Base-by-base conservation (phyloP, 2,797 vertebrate genomes). In the Merluccius polli region DNA sequence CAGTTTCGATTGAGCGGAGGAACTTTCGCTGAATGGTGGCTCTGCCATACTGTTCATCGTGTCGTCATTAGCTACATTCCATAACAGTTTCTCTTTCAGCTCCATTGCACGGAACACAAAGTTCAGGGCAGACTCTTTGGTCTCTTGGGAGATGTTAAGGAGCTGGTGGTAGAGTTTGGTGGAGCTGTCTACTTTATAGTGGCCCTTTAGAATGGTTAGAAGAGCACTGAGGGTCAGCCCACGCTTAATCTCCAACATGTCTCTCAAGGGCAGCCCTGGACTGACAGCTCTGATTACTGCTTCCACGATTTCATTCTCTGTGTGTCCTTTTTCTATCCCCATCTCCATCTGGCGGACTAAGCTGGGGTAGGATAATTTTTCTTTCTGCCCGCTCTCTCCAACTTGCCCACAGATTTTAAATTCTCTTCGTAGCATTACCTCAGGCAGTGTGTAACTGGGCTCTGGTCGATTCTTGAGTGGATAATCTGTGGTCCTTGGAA, bases 11-110 rank as follows among this genome's bases (percentile, higher is more conserved):
- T 11, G 78, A 82, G 18, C 4, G 8, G 1, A 84, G 77, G 1
- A 86, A 82, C 12, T 84, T 78, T 1, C 63, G 13, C 67, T 84
- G 83, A 0, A 86, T 83, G 2, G 65, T 65, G 59, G 4, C 29
- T 63, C 67, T 30, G 70, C 33, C 79, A 2, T 84, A 81, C 36
- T 73, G 69, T 13, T 79, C 78, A 35, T 83, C 80, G 0, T 75
- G 1, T 82, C 80, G 27, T 52, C 68, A 74, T 80, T 83, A 16
- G 13, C n/a, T 6, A 11, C 59, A 16, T 77, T 77, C 78, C 75
- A 82, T 33, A 79, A 52, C 12, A 77, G 7, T 8, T 73, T 73
- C 2, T 73, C 41, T 10, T 73, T 48, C 71, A 41, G 35, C 24
- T 72, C 36, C 1, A 41, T 78, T 65, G 74, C 71, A 35, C 1